These are phyloP conservation scores for Dolomedes plantarius DNA, from an alignment of 2,888 invertebrate genomes.

Conservation along the genomic window DNA sequence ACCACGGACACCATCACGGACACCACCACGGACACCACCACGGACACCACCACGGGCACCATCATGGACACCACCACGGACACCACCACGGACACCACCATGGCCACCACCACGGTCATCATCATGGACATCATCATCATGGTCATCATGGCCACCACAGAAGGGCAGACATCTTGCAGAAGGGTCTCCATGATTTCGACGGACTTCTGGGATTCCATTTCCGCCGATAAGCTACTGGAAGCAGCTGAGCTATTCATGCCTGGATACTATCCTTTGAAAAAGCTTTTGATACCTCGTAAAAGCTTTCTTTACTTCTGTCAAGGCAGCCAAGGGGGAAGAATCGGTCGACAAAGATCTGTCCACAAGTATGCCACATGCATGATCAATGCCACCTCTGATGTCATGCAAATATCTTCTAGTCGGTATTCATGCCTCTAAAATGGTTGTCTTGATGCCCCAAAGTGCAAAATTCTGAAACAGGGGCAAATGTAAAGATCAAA, in stretches of 20 bases:
- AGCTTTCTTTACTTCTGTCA: not conserved
- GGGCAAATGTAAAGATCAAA: not conserved
- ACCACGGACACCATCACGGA: constrained; percentile 36
- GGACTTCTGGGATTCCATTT: constrained; percentile 65
- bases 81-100: not conserved
- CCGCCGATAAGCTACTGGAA: constrained; percentile 31
- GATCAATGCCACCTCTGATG: not conserved
- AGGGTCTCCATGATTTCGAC: constrained; percentile 63
- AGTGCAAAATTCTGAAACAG: not conserved
- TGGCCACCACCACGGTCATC: not conserved
- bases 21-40: constrained; percentile 32
- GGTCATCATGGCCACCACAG: constrained; percentile 49
- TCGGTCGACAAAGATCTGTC: not conserved
- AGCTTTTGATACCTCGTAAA: not conserved
- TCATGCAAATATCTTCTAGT: constrained; percentile 38
- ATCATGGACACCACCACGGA: not conserved
- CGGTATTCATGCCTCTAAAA: constrained; percentile 20
- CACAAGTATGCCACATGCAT: not conserved
- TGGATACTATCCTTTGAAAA: not conserved
- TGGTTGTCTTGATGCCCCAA: not conserved
- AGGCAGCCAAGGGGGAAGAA: not conserved
- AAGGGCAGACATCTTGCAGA: constrained; percentile 61
- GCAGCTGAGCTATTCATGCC: not conserved
- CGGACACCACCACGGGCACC: constrained; percentile 17
- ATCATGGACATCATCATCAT: constrained; percentile 26